Conservation (phyloP, 2,113 vertebrate species). For the Microcebus lehilahytsara region DNA sequence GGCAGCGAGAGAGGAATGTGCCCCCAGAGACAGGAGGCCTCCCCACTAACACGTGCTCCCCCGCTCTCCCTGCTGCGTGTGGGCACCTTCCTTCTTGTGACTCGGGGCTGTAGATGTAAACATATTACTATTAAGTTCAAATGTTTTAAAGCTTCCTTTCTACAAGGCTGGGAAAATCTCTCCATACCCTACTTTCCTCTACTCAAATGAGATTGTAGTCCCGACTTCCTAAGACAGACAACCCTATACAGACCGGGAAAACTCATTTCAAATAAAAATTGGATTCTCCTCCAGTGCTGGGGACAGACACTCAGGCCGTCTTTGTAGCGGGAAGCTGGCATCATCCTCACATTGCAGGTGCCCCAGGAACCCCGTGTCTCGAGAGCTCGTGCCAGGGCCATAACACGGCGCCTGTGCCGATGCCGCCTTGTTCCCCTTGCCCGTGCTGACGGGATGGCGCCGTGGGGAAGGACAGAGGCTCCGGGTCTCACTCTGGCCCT, state of each 20-base stretch:
- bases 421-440: neutral
- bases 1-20: neutral
- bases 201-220: neutral
- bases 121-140: neutral
- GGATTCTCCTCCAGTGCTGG: neutral
- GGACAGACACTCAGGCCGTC: too few relatives aligned
- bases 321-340: neutral
- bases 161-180: neutral
- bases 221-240: neutral
- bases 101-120: neutral
- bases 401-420: too few relatives aligned
- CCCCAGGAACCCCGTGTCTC: neutral
- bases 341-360: neutral
- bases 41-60: neutral
- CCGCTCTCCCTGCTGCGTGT: neutral
- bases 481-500: neutral
- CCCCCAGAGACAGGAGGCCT: neutral
- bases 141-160: neutral
- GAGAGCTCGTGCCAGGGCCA: neutral
- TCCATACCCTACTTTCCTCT: neutral
- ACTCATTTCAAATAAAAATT: neutral
- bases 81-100: neutral
- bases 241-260: constrained; percentile 1
- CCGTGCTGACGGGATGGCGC: neutral
- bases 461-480: neutral